phyloP scores from a whole-genome alignment of 2,888 invertebrate species.

The Pheosia tremula region DNA sequence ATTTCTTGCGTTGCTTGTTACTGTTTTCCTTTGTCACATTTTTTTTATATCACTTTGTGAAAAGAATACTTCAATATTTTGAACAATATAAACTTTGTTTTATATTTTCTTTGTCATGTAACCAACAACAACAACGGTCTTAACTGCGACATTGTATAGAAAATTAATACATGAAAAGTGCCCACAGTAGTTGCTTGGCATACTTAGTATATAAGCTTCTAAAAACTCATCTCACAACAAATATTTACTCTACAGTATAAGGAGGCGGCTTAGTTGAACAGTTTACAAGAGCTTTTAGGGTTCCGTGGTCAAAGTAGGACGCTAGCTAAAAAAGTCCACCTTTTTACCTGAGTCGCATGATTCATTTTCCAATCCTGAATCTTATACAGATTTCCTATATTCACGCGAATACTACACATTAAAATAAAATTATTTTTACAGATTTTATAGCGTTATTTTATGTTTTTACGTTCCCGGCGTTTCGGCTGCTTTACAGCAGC shows the following conservation, averaged over 20 bases:
- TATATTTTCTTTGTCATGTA: background rate
- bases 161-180: constrained; percentile 9
- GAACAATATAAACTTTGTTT: background rate
- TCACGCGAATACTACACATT: no score
- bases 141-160: no score
- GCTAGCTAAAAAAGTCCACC: no score
- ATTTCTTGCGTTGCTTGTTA: constrained; percentile 16
- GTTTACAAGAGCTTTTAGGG: constrained; percentile 45
- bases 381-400: no score
- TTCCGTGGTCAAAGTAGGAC: no score
- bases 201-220: constrained; percentile 40
- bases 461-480: no score
- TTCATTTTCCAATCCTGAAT: no score
- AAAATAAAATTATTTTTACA: no score
- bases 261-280: constrained; percentile 60
- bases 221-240: constrained; percentile 71
- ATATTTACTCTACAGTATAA: constrained; percentile 61
- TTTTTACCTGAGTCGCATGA: no score
- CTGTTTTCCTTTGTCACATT: constrained; percentile 6
- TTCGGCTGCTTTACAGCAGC: no score
- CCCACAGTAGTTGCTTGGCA: constrained; percentile 38
- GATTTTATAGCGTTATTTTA: no score
- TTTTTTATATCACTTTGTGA: background rate
- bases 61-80: background rate
- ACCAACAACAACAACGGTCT: background rate